These are phyloP conservation scores for Erinaceus europaeus DNA, from an alignment of 2,113 vertebrate species.

Conservation along the genomic window DNA sequence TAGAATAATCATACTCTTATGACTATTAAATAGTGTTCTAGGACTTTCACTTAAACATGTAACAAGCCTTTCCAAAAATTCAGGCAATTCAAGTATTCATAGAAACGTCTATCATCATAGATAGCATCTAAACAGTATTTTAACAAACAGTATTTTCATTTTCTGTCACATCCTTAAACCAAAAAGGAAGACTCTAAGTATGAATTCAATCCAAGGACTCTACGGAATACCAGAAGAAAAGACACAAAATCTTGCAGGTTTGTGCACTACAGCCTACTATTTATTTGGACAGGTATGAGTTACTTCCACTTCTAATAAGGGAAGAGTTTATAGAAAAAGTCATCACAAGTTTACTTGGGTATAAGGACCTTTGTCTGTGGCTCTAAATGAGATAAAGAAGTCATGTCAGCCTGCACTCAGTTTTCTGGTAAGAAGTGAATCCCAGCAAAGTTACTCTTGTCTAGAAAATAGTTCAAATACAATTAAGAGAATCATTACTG, in stretches of 20 bases:
- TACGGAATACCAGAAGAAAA: not conserved
- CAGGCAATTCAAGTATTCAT: conserved; percentile 20
- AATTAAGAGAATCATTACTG: not conserved
- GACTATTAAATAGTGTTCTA: not conserved
- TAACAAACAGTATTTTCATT: conserved; percentile 34
- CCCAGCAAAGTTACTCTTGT: not conserved
- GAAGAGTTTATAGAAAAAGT: not conserved
- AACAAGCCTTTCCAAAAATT: conserved; percentile 30
- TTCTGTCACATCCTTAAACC: conserved; percentile 35
- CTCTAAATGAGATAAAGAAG: not conserved
- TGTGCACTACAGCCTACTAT: not conserved
- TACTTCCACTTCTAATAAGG: not conserved
- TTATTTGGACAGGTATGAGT: not conserved
- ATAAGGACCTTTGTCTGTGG: not conserved
- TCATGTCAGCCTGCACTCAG: no score
- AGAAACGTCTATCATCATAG: conserved; percentile 17
- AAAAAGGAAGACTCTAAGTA: not conserved
- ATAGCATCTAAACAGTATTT: conserved; percentile 26
- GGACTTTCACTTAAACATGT: conserved; percentile 11
- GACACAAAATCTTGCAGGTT: no score
- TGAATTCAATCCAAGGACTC: not conserved
- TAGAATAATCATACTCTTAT: not conserved
- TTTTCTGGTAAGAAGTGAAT: not conserved
- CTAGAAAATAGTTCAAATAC: not conserved
- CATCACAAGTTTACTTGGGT: not conserved